A percentile compares a stretch with the other conserved stretches of the same genome.
phyloP scores from a whole-genome alignment of 1,140 invertebrate species.

The Papilio helenus region DNA sequence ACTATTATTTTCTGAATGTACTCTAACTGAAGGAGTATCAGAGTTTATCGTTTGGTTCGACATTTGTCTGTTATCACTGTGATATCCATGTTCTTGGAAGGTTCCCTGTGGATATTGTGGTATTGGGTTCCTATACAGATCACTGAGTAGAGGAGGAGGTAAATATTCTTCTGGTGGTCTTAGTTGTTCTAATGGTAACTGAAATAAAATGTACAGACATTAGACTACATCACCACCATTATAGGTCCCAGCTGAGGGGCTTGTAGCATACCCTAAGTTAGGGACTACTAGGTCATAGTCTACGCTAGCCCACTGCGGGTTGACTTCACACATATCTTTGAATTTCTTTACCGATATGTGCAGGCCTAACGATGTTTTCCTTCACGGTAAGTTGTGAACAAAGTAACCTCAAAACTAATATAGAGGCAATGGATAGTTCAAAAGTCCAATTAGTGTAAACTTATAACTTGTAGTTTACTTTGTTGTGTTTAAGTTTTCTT shows the following conservation, averaged over 20 bases:
- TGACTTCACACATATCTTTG: too few relatives aligned
- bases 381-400: too few relatives aligned
- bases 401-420: background rate
- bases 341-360: too few relatives aligned
- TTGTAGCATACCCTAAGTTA: too few relatives aligned
- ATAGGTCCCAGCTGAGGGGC: too few relatives aligned
- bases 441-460: background rate
- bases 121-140: conserved; percentile 20
- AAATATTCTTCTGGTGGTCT: conserved; percentile 32
- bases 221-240: too few relatives aligned
- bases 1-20: conserved; percentile 30
- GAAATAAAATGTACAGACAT: background rate
- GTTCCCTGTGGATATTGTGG: conserved; percentile 15
- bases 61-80: background rate
- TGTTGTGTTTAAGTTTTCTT: background rate
- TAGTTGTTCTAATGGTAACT: conserved; percentile 32
- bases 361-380: too few relatives aligned
- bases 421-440: background rate
- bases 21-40: conserved; percentile 22
- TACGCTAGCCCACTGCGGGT: too few relatives aligned
- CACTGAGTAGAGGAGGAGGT: conserved; percentile 27
- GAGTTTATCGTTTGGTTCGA: conserved; percentile 2
- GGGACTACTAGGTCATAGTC: too few relatives aligned
- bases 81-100: conserved; percentile 1
- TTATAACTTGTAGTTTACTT: background rate